Percentiles rank a stretch among this genome's conserved stretches.
Evolutionary conservation across 2,113 vertebrate species (phyloP).

Genomic region (Aramus guarauna): DNA sequence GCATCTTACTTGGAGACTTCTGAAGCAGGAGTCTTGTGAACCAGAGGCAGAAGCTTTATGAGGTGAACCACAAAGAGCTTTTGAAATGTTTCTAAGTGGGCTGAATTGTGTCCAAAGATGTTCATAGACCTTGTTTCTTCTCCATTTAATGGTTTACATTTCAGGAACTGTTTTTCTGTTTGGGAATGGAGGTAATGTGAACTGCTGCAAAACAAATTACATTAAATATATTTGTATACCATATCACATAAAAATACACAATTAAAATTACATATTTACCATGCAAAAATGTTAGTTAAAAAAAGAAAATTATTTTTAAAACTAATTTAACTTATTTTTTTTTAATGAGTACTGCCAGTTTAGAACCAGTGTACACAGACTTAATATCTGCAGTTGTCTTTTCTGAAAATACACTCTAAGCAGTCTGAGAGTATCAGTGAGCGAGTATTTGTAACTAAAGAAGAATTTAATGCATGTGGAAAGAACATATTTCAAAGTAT

Average conservation of each 20-base stretch:
- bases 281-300: neutral
- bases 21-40: neutral
- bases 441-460: neutral
- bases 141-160: neutral
- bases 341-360: neutral
- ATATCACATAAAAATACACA: neutral
- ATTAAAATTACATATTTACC: neutral
- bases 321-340: neutral
- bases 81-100: neutral
- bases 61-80: conserved; percentile 32
- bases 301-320: neutral
- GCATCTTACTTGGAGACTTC: neutral
- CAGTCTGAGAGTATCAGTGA: neutral
- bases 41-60: neutral
- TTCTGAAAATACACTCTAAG: neutral
- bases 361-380: neutral
- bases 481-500: neutral
- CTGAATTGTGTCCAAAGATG: neutral
- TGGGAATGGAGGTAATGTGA: neutral
- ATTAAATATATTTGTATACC: neutral
- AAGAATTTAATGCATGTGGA: neutral
- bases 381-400: neutral
- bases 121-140: neutral
- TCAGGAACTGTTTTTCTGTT: neutral
- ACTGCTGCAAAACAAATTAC: neutral